Base-by-base conservation (phyloP, 2,113 vertebrate genomes). In the Sigmodon hispidus region DNA sequence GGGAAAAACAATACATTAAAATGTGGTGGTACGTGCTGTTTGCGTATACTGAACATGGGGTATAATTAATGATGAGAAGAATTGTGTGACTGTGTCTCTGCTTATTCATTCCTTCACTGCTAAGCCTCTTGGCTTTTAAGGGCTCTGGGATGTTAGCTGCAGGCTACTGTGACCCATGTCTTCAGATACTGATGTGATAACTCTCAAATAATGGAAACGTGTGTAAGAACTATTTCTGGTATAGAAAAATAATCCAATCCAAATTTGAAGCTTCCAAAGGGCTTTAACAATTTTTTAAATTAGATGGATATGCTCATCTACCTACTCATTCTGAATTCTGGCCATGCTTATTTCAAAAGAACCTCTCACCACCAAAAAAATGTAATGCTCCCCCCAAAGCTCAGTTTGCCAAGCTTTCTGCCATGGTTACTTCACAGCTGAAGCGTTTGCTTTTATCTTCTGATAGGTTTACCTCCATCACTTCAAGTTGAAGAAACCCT, bases 1-100 rank as follows among this genome's bases (percentile, higher is more conserved):
- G 96, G 92, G 88, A 92, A 92, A 96, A 97, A 94, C 92, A 97
- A 90, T 95, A 90, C 93, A 95, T 96, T 96, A 96, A 98, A 96
- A 96, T 97, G 95, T 95, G 95, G 72, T 73, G 21, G 81, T 65
- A 89, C 92, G 90, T 83, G 63, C 85, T 87, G 94, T 97, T 97
- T 96, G 96, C 94, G 92, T 96, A 95, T 94, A 63, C 94, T 80
- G 87, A 96, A 87, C 77, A 86, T 52, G 67, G 87, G 89, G 81
- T 50, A 69, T 48, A 80, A 75, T 93, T 93, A 94, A 95, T 94
- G 93, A 96, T 89, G 89, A 92, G 24, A 70, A 72, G 55, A 75
- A 91, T 69, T 95, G 59, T 93, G 94, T 77, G 69, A 87, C 50
- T 93, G n/a, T 57, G 52, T 87, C 87, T 97, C 90, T 86, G 79